These are phyloP conservation scores for Sebastiscus tertius DNA, from an alignment of 2,797 vertebrate genomes.

Conservation along the genomic window DNA sequence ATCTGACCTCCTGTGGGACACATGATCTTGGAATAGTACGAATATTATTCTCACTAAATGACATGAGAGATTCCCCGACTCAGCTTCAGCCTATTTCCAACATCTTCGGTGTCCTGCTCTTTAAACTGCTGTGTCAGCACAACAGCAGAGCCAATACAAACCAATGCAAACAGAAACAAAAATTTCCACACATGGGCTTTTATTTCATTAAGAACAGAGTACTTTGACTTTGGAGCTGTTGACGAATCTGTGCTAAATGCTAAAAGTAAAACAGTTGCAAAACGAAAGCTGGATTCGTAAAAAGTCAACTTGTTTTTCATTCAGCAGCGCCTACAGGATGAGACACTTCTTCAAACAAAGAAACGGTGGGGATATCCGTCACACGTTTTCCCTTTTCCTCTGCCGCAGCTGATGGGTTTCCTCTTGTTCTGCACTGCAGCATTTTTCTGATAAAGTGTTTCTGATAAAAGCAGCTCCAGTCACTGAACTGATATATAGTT, in stretches of 20 bases:
- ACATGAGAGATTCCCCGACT: slow-evolving; percentile 52
- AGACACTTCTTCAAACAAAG: slow-evolving; percentile 34
- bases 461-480: slow-evolving; percentile 7
- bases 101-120: neutral
- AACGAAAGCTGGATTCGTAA: slow-evolving; percentile 1
- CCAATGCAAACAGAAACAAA: neutral
- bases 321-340: slow-evolving; percentile 30
- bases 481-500: neutral
- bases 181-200: neutral
- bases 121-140: slow-evolving; percentile 21
- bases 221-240: neutral
- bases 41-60: slow-evolving; percentile 24
- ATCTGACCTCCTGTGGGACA: slow-evolving; percentile 63
- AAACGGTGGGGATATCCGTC: slow-evolving; percentile 33
- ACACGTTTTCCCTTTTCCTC: slow-evolving; percentile 44
- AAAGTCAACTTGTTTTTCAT: slow-evolving; percentile 13
- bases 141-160: neutral
- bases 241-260: neutral
- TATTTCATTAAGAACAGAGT: neutral
- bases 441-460: slow-evolving; percentile 18
- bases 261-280: neutral
- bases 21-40: slow-evolving; percentile 39
- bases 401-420: slow-evolving; percentile 34
- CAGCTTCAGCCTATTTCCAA: slow-evolving; percentile 43
- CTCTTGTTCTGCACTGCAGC: slow-evolving; percentile 12